These are phyloP conservation scores for Pheosia tremula DNA, from an alignment of 2,888 invertebrate genomes.

Conservation along the genomic window DNA sequence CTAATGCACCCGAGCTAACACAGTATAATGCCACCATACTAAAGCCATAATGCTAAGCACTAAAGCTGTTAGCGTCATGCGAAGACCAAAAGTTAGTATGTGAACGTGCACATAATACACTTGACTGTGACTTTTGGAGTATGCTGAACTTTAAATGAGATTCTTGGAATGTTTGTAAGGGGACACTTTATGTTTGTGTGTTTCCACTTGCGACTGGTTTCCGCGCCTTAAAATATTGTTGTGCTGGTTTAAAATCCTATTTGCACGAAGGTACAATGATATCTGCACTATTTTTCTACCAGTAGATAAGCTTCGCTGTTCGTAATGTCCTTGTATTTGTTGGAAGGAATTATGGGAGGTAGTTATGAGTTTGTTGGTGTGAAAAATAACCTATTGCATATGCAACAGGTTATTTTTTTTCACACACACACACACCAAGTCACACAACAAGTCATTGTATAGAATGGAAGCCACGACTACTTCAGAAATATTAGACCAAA, in stretches of 20 bases:
- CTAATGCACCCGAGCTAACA: conserved; percentile 36
- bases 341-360: not conserved
- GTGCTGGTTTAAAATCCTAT: conserved; percentile 8
- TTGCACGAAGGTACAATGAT: conserved; percentile 5
- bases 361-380: not conserved
- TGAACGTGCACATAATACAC: conserved; percentile 54
- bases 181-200: conserved; percentile 54
- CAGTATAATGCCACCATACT: conserved; percentile 42
- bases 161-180: conserved; percentile 64
- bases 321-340: conserved; percentile 1
- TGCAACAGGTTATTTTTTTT: too few relatives aligned
- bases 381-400: too few relatives aligned
- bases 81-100: conserved; percentile 46
- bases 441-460: too few relatives aligned
- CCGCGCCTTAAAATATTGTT: conserved; percentile 26
- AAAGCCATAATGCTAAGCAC: conserved; percentile 41
- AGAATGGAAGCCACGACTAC: too few relatives aligned
- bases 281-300: conserved; percentile 12
- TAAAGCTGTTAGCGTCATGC: conserved; percentile 51
- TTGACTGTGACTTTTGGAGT: conserved; percentile 57
- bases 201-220: conserved; percentile 43
- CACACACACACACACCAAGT: too few relatives aligned
- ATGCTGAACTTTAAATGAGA: conserved; percentile 69
- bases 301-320: conserved; percentile 12
- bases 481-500: not conserved